Evolutionary conservation across 2,888 invertebrate genomes (phyloP), one percentile per base, ranked within the genome.

Genomic region (Erebia epiphron): DNA sequence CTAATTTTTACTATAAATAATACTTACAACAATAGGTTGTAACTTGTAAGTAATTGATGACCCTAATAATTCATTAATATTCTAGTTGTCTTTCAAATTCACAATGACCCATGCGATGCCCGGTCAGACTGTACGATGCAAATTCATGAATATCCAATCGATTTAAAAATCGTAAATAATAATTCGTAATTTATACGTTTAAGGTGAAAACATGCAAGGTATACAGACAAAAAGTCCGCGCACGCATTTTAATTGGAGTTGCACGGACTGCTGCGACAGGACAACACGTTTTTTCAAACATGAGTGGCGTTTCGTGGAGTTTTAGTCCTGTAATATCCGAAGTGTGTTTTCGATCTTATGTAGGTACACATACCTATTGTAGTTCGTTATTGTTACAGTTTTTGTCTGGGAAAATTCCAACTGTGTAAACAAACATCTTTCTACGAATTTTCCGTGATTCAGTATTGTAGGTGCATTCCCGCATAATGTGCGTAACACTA

Each of bases 21-120:
- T 7, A 35, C 7, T 35, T 35, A 35, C 7, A 35, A 35, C 35
- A 35, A 35, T 35, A 35, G 35, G 35, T 26, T 26, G 7, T n/a
- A n/a, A n/a, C n/a, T n/a, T n/a, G n/a, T n/a, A n/a, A n/a, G 26
- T 52, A 52, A 49, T 43, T n/a, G 35, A 35, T 35, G 35, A 49
- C 49, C 57, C 57, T 46, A 57, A 50, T 26, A 26, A 26, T 21
- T 58, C 26, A 67, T 58, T 58, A 58, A 57, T 58, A 63, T 50
- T 26, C 63, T n/a, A 14, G 46, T 50, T 13, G 63, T 63, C 35
- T 50, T 63, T 63, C 21, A 26, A 63, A 63, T 63, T 63, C 49
- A 63, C 63, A 50, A 21, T 50, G 50, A 63, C 63, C 26, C 54
- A 10, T 18, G 16, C 18, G 21, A 21, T 50, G n/a, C 21, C 8